Evolutionary conservation across 1,140 invertebrate species (phyloP), one percentile per base, ranked within the genome.

Genomic region (Sarcophaga bullata): DNA sequence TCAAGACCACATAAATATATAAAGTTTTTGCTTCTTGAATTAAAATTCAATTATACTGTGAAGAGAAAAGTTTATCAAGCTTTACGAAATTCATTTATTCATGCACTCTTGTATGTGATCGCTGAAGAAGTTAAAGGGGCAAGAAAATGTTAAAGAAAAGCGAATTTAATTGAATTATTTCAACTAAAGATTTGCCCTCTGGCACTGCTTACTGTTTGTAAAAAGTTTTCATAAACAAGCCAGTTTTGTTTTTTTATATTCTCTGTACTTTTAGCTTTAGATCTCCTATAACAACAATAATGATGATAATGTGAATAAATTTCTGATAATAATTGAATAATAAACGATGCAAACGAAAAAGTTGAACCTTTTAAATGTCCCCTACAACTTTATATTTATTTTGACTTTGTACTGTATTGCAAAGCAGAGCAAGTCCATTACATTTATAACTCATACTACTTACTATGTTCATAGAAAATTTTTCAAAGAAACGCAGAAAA

Each of bases 321-420:
- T 19, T 68, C n/a, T 68, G 7, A 68, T 7, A 37, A 68, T 68
- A 68, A 68, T 68, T 68, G 62, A 68, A 68, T 68, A 68, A 68
- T 8, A 68, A 68, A 68, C 17, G 62, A 19, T 8, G 11, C n/a
- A n/a, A n/a, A n/a, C n/a, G n/a, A 17, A 68, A 68, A 68, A 68
- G 62, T 68, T 68, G n/a, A 68, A 68, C 62, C 62, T 68, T 68
- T 25, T 7, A 37, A 25, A 68, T 19, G n/a, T 25, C 62, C 62
- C 2, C 17, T 68, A 17, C 6, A 10, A 19, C 62, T 19, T 68
- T 58, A 68, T 8, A 37, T 4, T 37, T 37, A 68, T 17, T 19
- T 68, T 68, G 17, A 68, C 19, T 68, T 58, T 15, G 15, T 58
- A 58, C 15, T 13, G 15, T 13, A 58, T 3, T 58, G 25, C 25